Conservation (phyloP, 2,113 vertebrate genomes). For the Turdus rufiventris region DNA sequence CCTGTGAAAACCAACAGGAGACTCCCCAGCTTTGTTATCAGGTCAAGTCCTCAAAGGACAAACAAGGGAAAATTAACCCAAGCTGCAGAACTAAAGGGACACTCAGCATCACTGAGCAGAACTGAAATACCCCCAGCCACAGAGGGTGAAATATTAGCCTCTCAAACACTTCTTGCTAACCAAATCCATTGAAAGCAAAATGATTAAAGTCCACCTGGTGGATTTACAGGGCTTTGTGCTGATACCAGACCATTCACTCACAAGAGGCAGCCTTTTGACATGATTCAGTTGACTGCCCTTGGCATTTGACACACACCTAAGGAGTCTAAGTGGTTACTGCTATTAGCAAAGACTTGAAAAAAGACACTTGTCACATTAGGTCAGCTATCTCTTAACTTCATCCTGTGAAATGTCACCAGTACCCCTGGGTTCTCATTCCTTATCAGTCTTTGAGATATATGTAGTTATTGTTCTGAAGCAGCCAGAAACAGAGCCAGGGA, state of each 20-base stretch:
- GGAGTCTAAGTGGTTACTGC: constrained; percentile 63
- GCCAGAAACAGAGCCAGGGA: not conserved
- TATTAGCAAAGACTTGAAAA: constrained; percentile 72
- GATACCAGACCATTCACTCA: constrained; percentile 54
- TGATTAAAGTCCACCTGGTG: constrained; percentile 61
- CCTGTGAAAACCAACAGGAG: not conserved
- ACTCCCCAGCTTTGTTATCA: not conserved
- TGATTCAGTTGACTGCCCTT: constrained; percentile 50
- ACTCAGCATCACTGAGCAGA: not conserved
- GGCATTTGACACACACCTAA: constrained; percentile 64
- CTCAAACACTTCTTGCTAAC: constrained; percentile 25
- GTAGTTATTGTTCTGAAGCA: constrained; percentile 49
- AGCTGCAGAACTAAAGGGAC: not conserved
- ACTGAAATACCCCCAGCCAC: not conserved
- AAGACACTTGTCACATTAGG: constrained; percentile 64
- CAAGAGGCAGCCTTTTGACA: constrained; percentile 46
- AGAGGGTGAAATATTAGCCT: not conserved
- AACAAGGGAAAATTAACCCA: not conserved
- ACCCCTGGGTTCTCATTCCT: constrained; percentile 36
- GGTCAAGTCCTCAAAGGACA: not conserved
- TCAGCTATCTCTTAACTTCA: constrained; percentile 66
- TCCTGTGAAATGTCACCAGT: constrained; percentile 70
- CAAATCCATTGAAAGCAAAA: constrained; percentile 60
- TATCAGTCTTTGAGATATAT: constrained; percentile 45
- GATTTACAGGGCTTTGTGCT: constrained; percentile 65